Evolutionary conservation across 2,797 vertebrate genomes (phyloP), one percentile per base, ranked within the genome.

Genomic region (Halcyon smyrnensis): DNA sequence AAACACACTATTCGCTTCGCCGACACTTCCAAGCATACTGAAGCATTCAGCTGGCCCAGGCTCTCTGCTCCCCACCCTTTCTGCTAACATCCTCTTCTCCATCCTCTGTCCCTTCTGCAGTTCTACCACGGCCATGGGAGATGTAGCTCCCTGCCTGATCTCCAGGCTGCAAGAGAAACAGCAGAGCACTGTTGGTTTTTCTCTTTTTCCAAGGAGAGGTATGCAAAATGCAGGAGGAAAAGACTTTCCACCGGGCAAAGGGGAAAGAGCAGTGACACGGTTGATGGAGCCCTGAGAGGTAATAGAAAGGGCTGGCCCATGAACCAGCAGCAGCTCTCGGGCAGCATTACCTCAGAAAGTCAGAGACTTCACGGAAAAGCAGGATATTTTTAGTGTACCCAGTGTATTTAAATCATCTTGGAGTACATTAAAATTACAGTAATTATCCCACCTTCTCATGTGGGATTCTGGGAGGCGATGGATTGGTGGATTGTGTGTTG

Each of bases 361-460:
- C 93, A 95, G 64, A 0, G 4, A 48, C 94, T 93, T 94, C 92
- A 95, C 0, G 8, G 88, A 92, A 96, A 95, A 94, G 80, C 81
- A 48, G 75, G 90, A 17, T 97, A 97, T 97, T 97, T 97, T 97
- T 97, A 95, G 96, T 94, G 95, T 92, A 92, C 77, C 62, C 65
- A 32, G 64, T 83, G 71, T 90, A 96, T 95, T 94, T 95, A 96
- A 94, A 89, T 90, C 90, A 81, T 95, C 86, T 54, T 75, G 93
- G 95, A 90, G 93, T 45, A 92, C 94, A 92, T 96, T 92, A 77
- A 93, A 97, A 97, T 97, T 96, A 97, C 54, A 97, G 96, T 95
- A 95, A 97, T 97, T 97, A 97, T 96, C 96, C 96, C 96, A 97
- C 96, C 96, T 95, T 95, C 92, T 93, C 95, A 43, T 63, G 91